Base-by-base conservation (phyloP, 2,113 vertebrate species). In the Bombycilla garrulus region DNA sequence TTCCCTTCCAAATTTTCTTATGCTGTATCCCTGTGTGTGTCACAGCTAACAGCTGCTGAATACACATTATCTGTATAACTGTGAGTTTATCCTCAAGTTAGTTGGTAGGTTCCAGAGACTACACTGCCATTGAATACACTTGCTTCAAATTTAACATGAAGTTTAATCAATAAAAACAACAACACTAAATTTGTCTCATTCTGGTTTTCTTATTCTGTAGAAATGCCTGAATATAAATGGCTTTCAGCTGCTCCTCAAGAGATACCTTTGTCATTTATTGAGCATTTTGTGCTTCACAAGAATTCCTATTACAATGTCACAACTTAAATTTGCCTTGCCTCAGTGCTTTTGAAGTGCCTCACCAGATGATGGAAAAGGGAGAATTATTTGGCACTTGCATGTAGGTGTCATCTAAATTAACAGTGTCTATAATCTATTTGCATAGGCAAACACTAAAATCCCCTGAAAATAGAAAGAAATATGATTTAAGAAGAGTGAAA, bases 101-200 rank as follows among this genome's bases (percentile, higher is more conserved):
- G 80, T 47, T 78, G 91, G 77, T 50, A 73, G 22, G 17, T 96
- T 94, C 83, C 69, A 81, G 79, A 76, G 70, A 57, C 58, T 74
- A 44, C 57, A 18, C 61, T 58, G 48, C 53, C 42, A 53, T 7
- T 79, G 86, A 93, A 95, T 82, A 89, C 42, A 61, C 65, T 83
- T 81, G 69, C 35, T 93, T 81, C 73, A 82, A 86, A 93, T 88
- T 84, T 91, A 84, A 72, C 53, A 3, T 62, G 94, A 95, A 71
- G 69, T 94, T 94, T 94, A 93, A 95, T 96, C 89, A 86, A 91
- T 95, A 79, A 84, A 95, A 94, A 58, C 29, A 91, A 45, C 64
- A 54, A 25, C 84, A 88, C 51, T 71, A 77, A 56, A 53, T 92
- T 74, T 87, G 33, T 76, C 72, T 64, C 24, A 22, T 83, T 81